These are phyloP conservation scores for Halictus rubicundus DNA, from an alignment of 1,140 invertebrate species.

Conservation along the genomic window DNA sequence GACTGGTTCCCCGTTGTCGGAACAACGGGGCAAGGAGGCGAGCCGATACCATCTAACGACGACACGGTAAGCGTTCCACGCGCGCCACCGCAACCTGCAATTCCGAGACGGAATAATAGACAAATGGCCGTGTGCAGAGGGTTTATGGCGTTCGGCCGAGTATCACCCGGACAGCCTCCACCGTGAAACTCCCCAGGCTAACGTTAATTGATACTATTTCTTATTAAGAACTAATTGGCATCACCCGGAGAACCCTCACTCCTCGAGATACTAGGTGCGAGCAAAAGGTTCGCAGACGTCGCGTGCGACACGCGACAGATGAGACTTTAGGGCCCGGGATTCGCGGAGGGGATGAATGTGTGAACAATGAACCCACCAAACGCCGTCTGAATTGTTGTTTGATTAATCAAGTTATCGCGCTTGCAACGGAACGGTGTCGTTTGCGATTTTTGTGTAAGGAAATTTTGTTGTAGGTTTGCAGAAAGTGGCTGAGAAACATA, in stretches of 20 bases:
- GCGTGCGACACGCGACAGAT: too few relatives aligned
- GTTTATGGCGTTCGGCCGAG: slow-evolving; percentile 6
- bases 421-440: too few relatives aligned
- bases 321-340: background rate
- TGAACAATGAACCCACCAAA: too few relatives aligned
- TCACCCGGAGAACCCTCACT: background rate
- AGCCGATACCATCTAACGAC: slow-evolving; percentile 22
- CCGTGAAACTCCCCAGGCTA: background rate
- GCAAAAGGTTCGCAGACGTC: too few relatives aligned
- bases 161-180: background rate
- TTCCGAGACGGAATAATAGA: slow-evolving; percentile 43
- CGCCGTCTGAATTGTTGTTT: too few relatives aligned
- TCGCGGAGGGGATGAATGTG: too few relatives aligned
- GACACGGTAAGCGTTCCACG: slow-evolving; percentile 16
- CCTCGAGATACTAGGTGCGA: background rate
- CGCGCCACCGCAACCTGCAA: slow-evolving; percentile 13
- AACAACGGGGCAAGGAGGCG: slow-evolving; percentile 14
- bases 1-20: slow-evolving; percentile 34
- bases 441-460: too few relatives aligned
- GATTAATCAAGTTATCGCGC: too few relatives aligned
- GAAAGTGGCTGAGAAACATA: too few relatives aligned
- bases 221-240: slow-evolving; percentile 36
- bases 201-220: slow-evolving; percentile 25
- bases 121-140: slow-evolving; percentile 20
- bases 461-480: too few relatives aligned